Conservation (phyloP, 2,888 invertebrate species). For the Drosophila pegasa region DNA sequence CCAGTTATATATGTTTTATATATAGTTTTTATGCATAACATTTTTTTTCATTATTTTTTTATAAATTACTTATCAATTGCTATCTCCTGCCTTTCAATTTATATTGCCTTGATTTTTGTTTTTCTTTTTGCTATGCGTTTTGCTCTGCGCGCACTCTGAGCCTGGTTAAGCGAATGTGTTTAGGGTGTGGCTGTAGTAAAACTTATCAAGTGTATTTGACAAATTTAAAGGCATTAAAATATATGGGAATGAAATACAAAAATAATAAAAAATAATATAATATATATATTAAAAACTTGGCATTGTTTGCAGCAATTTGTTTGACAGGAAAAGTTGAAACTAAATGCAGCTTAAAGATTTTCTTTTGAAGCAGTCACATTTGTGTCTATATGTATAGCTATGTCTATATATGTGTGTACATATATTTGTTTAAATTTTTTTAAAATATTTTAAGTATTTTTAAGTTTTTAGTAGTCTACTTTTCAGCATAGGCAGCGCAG, state of each 20-base stretch:
- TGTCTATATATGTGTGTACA: neutral
- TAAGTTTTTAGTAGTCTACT: neutral
- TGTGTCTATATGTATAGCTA: neutral
- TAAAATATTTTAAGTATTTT: neutral
- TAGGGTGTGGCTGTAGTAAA: constrained; percentile 56
- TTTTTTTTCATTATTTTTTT: neutral
- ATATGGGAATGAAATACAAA: no score
- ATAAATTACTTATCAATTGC: neutral
- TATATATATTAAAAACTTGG: no score
- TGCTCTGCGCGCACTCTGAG: constrained; percentile 25
- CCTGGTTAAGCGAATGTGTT: constrained; percentile 31
- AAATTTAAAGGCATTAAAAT: neutral
- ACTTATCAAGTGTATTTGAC: neutral
- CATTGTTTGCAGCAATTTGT: neutral
- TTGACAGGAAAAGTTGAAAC: neutral
- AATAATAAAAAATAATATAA: no score
- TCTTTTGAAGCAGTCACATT: neutral
- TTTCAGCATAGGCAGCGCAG: neutral
- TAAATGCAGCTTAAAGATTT: neutral
- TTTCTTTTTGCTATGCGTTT: neutral
- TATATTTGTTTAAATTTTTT: no score
- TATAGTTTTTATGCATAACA: neutral
- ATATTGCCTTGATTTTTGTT: neutral
- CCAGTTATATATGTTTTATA: neutral
- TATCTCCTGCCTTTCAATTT: neutral